Evolutionary conservation across 2,797 vertebrate genomes (phyloP), one percentile per base, ranked within the genome.

Genomic region (Enteromius unitaeniatus): DNA sequence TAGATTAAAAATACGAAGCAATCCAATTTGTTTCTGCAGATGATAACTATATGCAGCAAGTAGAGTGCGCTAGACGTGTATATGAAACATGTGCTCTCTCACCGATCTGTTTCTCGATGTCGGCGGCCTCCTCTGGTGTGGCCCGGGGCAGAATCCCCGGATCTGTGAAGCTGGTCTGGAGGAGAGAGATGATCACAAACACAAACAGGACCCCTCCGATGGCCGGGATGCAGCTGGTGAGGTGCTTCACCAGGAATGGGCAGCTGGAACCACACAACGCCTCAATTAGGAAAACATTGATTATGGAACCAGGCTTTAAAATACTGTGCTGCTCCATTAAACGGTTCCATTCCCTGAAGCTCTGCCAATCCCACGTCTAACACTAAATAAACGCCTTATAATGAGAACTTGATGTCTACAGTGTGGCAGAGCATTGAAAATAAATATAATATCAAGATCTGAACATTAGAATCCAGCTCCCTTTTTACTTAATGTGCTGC

Each of bases 61-160:
- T 21, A 58, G 19, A 51, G 49, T 6, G 53, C 9, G 1, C 21
- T 58, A 23, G 1, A 60, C 10, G 6, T 58, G 58, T 3, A n/a
- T 15, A n/a, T 23, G 11, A 49, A 17, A 28, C 23, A 45, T 2
- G 17, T n/a, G 14, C 53, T 40, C 26, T 3, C 93, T 95, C 90
- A 98, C 97, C 97, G 0, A 99, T 98, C 88, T 97, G 93, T 86
- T 96, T 98, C 87, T 99, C 97, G 55, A 97, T 93, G 87, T 97
- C 95, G 0, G 96, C 96, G 0, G 97, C 97, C 92, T 99, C 97
- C 0, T 96, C 97, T 0, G 96, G 93, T 0, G 96, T 97, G n/a
- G 97, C 97, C 90, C 97, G 94, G 85, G 97, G 97, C 86, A 98
- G 94, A 91, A 99, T 99, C 1, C 97, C 97, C 0, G 97, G 97